Conservation (phyloP, 2,113 vertebrate species). For the Dipodomys spectabilis region DNA sequence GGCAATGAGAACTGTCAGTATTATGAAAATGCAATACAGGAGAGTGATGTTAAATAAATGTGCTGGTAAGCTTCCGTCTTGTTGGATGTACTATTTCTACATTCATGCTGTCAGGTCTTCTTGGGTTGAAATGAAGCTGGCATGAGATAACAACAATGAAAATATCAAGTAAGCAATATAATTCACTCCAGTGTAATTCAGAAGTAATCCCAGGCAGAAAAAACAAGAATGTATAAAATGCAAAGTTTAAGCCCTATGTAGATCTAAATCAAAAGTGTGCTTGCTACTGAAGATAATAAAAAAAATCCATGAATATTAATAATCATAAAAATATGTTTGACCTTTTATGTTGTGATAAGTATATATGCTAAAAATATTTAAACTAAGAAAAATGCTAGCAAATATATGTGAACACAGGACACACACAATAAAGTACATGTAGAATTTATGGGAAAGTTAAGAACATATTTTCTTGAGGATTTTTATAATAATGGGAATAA, state of each 20-base stretch:
- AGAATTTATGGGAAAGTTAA: neutral
- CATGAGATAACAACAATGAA: neutral
- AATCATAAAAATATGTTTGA: neutral
- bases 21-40: slow-evolving; percentile 65
- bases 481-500: neutral
- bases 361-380: neutral
- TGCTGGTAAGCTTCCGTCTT: neutral
- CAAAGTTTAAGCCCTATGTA: neutral
- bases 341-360: neutral
- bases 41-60: slow-evolving; percentile 39
- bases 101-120: neutral
- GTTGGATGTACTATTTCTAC: neutral
- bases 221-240: neutral
- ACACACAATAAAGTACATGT: neutral
- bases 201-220: neutral
- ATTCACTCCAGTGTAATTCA: neutral
- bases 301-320: neutral
- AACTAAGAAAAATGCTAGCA: neutral
- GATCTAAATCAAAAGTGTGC: neutral
- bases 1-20: slow-evolving; percentile 39
- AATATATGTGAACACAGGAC: neutral
- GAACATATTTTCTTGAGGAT: neutral
- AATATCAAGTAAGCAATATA: neutral
- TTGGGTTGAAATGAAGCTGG: neutral
- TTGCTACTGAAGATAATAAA: neutral